phyloP scores from a whole-genome alignment of 2,888 invertebrate genomes.

The Drosophila leonis region DNA sequence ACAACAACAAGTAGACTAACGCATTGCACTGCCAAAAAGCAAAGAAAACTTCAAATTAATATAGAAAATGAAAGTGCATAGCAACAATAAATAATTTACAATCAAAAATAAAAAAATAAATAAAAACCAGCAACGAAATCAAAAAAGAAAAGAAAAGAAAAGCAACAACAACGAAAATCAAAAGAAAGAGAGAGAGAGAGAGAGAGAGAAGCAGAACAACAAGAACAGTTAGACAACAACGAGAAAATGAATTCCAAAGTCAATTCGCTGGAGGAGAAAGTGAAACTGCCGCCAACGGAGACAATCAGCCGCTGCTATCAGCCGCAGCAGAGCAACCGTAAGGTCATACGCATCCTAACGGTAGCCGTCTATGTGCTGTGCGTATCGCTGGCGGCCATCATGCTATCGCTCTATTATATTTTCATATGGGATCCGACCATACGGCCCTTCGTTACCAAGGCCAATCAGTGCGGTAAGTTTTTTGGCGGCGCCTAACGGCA shows the following conservation, averaged over 20 bases:
- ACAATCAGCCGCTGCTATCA: slow-evolving; percentile 87
- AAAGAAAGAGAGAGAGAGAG: too few relatives aligned
- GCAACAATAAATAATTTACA: slow-evolving; percentile 25
- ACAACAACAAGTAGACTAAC: slow-evolving; percentile 56
- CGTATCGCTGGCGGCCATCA: slow-evolving; percentile 96
- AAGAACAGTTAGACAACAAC: slow-evolving; percentile 11
- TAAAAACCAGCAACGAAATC: slow-evolving; percentile 6
- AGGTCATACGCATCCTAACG: slow-evolving; percentile 95
- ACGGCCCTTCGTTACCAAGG: slow-evolving; percentile 85
- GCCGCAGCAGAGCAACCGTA: slow-evolving; percentile 88
- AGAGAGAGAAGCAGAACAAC: slow-evolving; percentile 10
- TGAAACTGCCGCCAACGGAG: slow-evolving; percentile 85
- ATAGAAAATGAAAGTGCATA: slow-evolving; percentile 43
- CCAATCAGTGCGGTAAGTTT: slow-evolving; percentile 84
- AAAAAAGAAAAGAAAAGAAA: slow-evolving; percentile 6
- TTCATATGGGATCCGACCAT: slow-evolving; percentile 95
- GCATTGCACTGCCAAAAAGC: too few relatives aligned
- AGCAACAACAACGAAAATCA: slow-evolving; percentile 1
- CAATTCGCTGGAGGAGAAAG: slow-evolving; percentile 85
- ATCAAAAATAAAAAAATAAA: slow-evolving; percentile 12
- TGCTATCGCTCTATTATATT: slow-evolving; percentile 96
- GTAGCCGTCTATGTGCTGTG: slow-evolving; percentile 97
- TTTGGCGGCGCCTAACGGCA: not conserved
- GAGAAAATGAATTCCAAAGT: slow-evolving; percentile 84
- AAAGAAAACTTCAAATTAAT: too few relatives aligned